A percentile compares a stretch with the other conserved stretches of the same genome.
Evolutionary conservation across 2,888 invertebrate species (phyloP).

Genomic region (Blera fallax): DNA sequence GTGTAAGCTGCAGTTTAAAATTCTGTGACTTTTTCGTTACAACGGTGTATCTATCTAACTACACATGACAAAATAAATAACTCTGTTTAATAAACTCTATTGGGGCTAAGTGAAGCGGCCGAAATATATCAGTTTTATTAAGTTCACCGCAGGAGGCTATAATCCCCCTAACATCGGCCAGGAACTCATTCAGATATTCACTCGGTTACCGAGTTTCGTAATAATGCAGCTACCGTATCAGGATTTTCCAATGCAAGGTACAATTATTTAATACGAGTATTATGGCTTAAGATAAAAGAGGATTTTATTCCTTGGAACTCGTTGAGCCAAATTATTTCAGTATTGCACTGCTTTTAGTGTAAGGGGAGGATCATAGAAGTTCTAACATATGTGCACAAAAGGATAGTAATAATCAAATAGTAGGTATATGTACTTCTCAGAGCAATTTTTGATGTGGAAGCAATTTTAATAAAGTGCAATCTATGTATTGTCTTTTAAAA

Average conservation of each 20-base stretch:
- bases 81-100: conserved; percentile 3
- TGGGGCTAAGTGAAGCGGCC: not conserved
- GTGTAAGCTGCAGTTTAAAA: no score
- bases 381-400: conserved; percentile 65
- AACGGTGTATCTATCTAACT: not conserved
- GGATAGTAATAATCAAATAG: conserved; percentile 52
- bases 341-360: conserved; percentile 23
- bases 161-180: conserved; percentile 55
- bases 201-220: conserved; percentile 20
- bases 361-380: conserved; percentile 34
- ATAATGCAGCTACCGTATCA: conserved; percentile 31
- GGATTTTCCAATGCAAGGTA: conserved; percentile 51
- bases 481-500: conserved; percentile 12
- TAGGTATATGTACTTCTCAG: conserved; percentile 22
- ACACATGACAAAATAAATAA: not conserved
- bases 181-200: conserved; percentile 32
- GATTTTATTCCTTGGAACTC: conserved; percentile 44
- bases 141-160: conserved; percentile 51
- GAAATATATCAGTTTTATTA: conserved; percentile 46
- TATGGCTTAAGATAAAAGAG: conserved; percentile 66
- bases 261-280: conserved; percentile 63
- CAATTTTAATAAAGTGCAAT: conserved; percentile 54
- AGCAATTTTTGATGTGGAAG: conserved; percentile 4
- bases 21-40: no score
- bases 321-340: conserved; percentile 40